Percentiles rank a stretch among this genome's conserved stretches.
phyloP scores from a whole-genome alignment of 2,797 vertebrate genomes.

The Cuniculus paca region DNA sequence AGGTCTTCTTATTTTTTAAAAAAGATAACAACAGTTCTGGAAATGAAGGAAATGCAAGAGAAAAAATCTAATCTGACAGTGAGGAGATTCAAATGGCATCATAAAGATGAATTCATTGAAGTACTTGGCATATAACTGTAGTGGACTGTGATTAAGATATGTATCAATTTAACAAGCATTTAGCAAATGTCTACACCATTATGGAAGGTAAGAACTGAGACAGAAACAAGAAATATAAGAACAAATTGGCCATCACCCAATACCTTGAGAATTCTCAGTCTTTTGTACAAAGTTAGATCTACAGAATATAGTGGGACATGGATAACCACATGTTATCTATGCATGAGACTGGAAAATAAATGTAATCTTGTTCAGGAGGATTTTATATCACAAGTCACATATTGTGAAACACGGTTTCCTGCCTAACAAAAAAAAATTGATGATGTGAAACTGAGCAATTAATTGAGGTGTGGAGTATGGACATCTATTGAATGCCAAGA shows the following conservation, averaged over 20 bases:
- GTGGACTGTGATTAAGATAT: background rate
- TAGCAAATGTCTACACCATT: background rate
- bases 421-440: background rate
- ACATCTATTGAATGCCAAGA: background rate
- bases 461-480: background rate
- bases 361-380: background rate
- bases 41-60: conserved; percentile 80
- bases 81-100: conserved; percentile 29
- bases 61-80: conserved; percentile 35
- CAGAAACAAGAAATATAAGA: background rate
- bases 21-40: conserved; percentile 63
- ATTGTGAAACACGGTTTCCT: background rate
- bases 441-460: background rate
- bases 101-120: conserved; percentile 5
- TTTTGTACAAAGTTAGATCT: background rate
- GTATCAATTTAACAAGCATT: background rate
- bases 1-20: conserved; percentile 70
- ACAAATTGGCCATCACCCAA: background rate
- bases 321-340: background rate
- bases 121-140: background rate
- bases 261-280: background rate
- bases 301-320: background rate
- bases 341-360: background rate
- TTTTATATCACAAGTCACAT: background rate
- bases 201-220: background rate